phyloP scores from a whole-genome alignment of 2,797 vertebrate genomes.

The Darevskia nairensis region DNA sequence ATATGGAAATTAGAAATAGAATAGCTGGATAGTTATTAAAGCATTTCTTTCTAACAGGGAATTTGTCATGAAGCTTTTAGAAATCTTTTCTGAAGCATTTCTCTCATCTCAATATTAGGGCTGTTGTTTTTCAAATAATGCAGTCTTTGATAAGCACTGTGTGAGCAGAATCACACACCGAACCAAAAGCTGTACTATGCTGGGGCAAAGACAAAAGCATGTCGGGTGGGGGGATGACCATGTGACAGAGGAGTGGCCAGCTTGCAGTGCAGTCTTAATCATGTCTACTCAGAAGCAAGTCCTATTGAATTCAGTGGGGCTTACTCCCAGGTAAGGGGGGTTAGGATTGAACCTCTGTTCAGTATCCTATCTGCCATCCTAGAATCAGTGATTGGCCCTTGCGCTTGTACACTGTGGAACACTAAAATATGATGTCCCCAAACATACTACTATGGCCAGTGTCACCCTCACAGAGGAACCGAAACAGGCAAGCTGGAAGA shows the following conservation, averaged over 20 bases:
- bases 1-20: neutral
- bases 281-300: no score
- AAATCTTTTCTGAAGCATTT: constrained; percentile 1
- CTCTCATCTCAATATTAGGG: neutral
- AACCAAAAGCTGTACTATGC: no score
- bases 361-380: neutral
- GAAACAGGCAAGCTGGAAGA: neutral
- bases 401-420: neutral
- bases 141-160: neutral
- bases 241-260: neutral
- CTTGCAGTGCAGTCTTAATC: neutral
- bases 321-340: no score
- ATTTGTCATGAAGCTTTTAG: neutral
- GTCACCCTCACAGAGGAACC: no score
- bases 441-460: neutral
- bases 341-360: no score
- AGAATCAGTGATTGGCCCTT: neutral
- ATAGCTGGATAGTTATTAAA: neutral
- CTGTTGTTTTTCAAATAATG: neutral
- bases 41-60: neutral
- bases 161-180: neutral
- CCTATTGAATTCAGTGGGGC: no score
- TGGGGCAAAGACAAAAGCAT: neutral
- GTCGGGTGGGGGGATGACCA: neutral
- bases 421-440: neutral